Conservation (phyloP, 2,888 invertebrate species). For the Melangyna quadrimaculata region DNA sequence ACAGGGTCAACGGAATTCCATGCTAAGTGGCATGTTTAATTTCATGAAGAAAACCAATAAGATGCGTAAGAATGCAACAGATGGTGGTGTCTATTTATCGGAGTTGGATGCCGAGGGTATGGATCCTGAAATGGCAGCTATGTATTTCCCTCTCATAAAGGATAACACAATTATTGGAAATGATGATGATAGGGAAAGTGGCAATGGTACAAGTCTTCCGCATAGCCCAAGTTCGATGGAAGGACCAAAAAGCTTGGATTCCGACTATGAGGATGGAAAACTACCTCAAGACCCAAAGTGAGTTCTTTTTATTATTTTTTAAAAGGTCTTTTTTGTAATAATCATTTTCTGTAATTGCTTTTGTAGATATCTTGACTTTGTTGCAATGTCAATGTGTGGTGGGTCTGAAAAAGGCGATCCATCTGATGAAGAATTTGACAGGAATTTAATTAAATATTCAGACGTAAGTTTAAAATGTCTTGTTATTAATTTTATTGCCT, state of each 20-base stretch:
- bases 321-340: background rate
- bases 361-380: conserved; percentile 83
- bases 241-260: conserved; percentile 89
- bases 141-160: conserved; percentile 88
- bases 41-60: conserved; percentile 92
- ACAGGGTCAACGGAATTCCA: conserved; percentile 83
- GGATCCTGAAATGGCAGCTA: conserved; percentile 94
- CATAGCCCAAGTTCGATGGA: conserved; percentile 96
- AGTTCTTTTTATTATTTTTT: conserved; percentile 77
- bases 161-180: conserved; percentile 75
- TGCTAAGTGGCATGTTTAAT: conserved; percentile 95
- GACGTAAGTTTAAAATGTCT: conserved; percentile 78
- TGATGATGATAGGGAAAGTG: conserved; percentile 97
- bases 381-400: conserved; percentile 91
- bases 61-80: conserved; percentile 82
- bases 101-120: conserved; percentile 92
- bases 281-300: conserved; percentile 81
- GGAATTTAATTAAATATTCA: conserved; percentile 82
- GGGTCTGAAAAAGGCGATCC: conserved; percentile 83
- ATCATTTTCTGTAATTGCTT: conserved; percentile 74
- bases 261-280: conserved; percentile 90
- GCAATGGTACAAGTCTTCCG: conserved; percentile 96
- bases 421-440: conserved; percentile 84
- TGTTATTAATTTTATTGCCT: background rate
- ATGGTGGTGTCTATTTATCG: conserved; percentile 92